Base-by-base conservation (phyloP, 2,797 vertebrate genomes). In the Coreius guichenoti region DNA sequence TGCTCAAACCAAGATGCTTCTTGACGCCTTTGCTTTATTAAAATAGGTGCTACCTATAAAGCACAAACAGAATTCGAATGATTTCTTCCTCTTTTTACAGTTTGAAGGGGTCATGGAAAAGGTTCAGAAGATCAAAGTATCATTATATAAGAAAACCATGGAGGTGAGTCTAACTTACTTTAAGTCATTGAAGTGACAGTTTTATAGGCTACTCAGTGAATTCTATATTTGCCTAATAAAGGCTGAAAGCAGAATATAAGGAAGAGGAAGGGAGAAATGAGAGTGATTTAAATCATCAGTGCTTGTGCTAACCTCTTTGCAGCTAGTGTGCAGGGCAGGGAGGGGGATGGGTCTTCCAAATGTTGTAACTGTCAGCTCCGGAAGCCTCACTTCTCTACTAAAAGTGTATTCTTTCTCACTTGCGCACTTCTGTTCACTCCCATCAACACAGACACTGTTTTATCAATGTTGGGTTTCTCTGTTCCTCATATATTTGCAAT, bases 51-150 rank as follows among this genome's bases (percentile, higher is more conserved):
- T 39, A 23, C 67, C 67, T 79, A 31, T 63, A 8, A 69, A 39
- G 19, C 19, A 1, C 7, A 12, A 17, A 8, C 39, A 43, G 4
- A 39, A 1, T 23, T 61, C 0, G 49, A 31, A 65, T 17, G 26
- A 65, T 16, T 17, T 26, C 5, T 29, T 9, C 31, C 4, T 14
- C 0, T 82, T 65, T 61, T 91, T 86, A 61, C 93, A 99, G 98
- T 97, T 96, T 0, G 97, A 99, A 87, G 91, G 86, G 14, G 92
- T 95, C 14, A 97, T 99, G 96, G 98, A 99, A 61, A 96, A 95
- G 1, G 91, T 95, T 72, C 98, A 99, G n/a, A 99, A 98, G 94
- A 95, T 86, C 89, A 99, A 99, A 90, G 90, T 98, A 81, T 95
- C 96, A 0, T 92, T 97, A 8, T 96, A 96, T 83, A 99, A 98